phyloP scores from a whole-genome alignment of 2,113 vertebrate genomes.

The Carassius carassius region DNA sequence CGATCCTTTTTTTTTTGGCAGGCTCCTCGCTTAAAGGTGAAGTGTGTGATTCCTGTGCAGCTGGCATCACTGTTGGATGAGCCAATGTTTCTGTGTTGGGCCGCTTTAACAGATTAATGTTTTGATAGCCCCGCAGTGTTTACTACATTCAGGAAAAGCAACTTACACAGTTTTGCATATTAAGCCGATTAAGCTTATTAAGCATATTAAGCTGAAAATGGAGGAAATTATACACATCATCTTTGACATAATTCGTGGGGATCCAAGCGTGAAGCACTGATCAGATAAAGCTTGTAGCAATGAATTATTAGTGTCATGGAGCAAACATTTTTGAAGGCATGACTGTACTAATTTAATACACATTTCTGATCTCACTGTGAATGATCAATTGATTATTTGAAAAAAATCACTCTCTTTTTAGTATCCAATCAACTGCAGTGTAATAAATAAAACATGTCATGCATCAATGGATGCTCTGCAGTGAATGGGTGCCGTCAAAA shows the following conservation, averaged over 20 bases:
- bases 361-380: not conserved
- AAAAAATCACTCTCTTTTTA: no score
- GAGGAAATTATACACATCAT: not conserved
- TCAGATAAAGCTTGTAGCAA: not conserved
- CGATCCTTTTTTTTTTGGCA: not conserved
- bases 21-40: not conserved
- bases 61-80: not conserved
- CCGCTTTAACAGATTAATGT: not conserved
- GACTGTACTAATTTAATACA: not conserved
- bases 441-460: not conserved
- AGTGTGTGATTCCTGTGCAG: not conserved
- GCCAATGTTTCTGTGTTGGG: slow-evolving; percentile 12
- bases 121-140: not conserved
- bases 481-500: not conserved
- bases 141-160: not conserved
- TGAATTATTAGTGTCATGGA: not conserved
- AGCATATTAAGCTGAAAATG: not conserved
- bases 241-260: not conserved
- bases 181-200: no score
- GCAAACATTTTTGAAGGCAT: not conserved
- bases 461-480: not conserved
- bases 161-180: not conserved
- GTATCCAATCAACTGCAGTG: not conserved
- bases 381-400: not conserved
- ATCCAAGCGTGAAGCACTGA: not conserved